These are phyloP conservation scores for Folsomia manolachei DNA, from an alignment of 2,888 invertebrate species.

Conservation along the genomic window DNA sequence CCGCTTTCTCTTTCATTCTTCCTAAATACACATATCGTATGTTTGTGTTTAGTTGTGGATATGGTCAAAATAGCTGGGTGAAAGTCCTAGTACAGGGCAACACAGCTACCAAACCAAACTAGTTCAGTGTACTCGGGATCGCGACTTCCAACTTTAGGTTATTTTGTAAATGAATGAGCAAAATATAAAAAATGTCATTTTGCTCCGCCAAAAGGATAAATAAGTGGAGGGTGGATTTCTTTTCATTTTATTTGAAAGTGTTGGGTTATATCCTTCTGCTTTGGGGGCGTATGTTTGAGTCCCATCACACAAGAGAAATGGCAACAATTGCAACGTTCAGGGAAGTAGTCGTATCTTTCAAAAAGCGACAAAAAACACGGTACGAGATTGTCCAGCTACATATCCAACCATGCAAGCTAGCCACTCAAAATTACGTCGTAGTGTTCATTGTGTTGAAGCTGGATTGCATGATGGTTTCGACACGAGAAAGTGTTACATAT, in stretches of 20 bases:
- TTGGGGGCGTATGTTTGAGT: background rate
- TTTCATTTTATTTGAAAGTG: background rate
- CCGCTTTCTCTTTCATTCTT: background rate
- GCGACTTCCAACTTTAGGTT: background rate
- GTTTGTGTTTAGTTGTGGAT: no score
- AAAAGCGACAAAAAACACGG: background rate
- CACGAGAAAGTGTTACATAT: no score
- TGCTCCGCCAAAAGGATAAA: background rate
- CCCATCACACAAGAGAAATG: background rate
- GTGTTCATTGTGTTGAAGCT: background rate
- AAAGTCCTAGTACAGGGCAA: background rate
- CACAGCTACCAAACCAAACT: background rate
- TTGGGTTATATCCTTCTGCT: no score
- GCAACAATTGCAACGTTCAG: background rate
- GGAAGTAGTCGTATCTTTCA: background rate
- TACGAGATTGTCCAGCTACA: background rate
- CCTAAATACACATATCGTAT: background rate
- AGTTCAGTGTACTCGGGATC: no score
- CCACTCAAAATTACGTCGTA: background rate
- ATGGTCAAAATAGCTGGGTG: no score
- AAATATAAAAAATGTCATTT: conserved; percentile 1
- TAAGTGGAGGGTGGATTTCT: background rate
- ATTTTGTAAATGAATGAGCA: conserved; percentile 15
- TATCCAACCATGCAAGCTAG: background rate
- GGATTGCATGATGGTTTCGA: background rate